Percentiles rank a stretch among this genome's conserved stretches.
Evolutionary conservation across 2,113 vertebrate genomes (phyloP).

Genomic region (Pholis gunnellus): DNA sequence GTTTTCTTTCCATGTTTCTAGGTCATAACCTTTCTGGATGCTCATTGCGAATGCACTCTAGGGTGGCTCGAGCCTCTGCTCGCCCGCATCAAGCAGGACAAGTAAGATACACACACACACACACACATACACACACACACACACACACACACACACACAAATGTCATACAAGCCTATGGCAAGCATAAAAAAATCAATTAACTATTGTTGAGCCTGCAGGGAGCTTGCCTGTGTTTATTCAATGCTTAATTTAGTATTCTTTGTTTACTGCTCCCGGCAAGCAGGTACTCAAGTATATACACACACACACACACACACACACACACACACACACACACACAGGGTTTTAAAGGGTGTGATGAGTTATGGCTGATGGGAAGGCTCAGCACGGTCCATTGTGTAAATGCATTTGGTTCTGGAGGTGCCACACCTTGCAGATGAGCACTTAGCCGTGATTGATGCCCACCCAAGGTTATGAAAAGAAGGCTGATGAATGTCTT

Average conservation of each 20-base stretch:
- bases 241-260: conserved; percentile 74
- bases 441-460: conserved; percentile 38
- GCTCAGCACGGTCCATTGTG: conserved; percentile 13
- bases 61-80: conserved; percentile 98
- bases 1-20: conserved; percentile 40
- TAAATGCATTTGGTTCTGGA: conserved; percentile 29
- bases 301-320: conserved; percentile 3
- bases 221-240: conserved; percentile 73
- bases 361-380: conserved; percentile 32
- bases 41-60: conserved; percentile 97
- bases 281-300: conserved; percentile 19
- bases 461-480: conserved; percentile 6
- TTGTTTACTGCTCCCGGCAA: conserved; percentile 49
- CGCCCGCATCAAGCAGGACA: conserved; percentile 95
- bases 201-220: conserved; percentile 66
- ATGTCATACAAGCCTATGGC: conserved; percentile 29
- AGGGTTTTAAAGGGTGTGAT: conserved; percentile 4
- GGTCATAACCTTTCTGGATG: conserved; percentile 97
- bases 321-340: conserved; percentile 29
- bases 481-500: conserved; percentile 19
- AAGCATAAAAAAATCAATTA: conserved; percentile 63
- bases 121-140: conserved; percentile 14
- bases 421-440: conserved; percentile 31
- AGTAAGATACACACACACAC: conserved; percentile 80
- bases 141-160: not conserved